Evolutionary conservation across 2,888 invertebrate species (phyloP).

Genomic region (Epinotia nisella): DNA sequence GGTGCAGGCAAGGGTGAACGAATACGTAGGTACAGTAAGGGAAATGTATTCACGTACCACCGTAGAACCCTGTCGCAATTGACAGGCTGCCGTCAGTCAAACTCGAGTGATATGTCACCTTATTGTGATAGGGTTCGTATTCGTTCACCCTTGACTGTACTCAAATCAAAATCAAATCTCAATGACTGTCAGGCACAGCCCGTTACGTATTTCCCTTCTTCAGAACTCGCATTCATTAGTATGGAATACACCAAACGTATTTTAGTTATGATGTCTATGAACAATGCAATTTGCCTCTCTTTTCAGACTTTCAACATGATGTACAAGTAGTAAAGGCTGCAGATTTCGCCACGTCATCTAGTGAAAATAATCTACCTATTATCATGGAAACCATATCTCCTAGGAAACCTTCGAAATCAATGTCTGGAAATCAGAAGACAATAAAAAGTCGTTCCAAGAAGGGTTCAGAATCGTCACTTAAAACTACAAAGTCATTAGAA

Average conservation of each 20-base stretch:
- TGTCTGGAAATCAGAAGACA: background rate
- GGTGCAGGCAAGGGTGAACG: too few relatives aligned
- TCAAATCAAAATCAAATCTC: too few relatives aligned
- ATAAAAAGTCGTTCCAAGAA: background rate
- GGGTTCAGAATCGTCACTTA: background rate
- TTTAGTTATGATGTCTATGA: constrained; percentile 17
- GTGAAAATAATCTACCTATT: constrained; percentile 1
- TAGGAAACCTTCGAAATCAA: background rate
- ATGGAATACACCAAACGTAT: background rate
- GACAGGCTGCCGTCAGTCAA: too few relatives aligned
- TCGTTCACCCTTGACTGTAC: too few relatives aligned
- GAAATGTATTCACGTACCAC: too few relatives aligned
- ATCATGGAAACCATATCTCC: background rate
- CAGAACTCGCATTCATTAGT: too few relatives aligned
- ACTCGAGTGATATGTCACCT: too few relatives aligned
- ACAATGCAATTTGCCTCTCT: constrained; percentile 28
- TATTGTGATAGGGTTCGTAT: too few relatives aligned
- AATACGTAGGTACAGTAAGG: too few relatives aligned
- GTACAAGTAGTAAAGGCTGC: constrained; percentile 1
- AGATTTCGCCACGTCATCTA: background rate
- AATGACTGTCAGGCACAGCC: background rate
- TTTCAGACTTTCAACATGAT: constrained; percentile 34
- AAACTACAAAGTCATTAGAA: constrained; percentile 3
- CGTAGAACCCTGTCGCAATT: too few relatives aligned
- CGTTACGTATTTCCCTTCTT: background rate